Evolutionary conservation across 2,113 vertebrate genomes (phyloP), one percentile per base, ranked within the genome.

Genomic region (Heteronetta atricapilla): DNA sequence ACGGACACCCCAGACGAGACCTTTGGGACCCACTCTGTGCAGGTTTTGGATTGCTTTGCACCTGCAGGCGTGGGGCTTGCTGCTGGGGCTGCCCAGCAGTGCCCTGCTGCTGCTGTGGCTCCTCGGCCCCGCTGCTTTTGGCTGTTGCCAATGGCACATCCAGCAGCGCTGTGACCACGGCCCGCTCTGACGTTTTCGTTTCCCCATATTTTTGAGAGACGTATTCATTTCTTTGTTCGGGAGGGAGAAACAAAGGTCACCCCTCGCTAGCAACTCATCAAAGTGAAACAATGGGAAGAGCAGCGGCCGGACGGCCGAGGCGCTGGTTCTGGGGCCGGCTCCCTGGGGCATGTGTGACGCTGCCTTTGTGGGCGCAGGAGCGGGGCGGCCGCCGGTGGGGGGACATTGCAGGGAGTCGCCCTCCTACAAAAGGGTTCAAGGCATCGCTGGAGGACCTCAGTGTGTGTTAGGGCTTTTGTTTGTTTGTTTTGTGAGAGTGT

Each of bases 221-320:
- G n/a, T 28, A 48, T 93, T 95, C 1, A 10, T 94, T 86, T 81
- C 86, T 93, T 95, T 94, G 85, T 93, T 90, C 76, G 81, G 90
- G 72, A 90, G 36, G n/a, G 50, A 96, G 64, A 95, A 50, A 64
- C 75, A 97, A 95, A 95, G 94, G 86, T 95, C 96, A 92, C 64
- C 92, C 89, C 63, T 96, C 3, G 2, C 91, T 91, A 94, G 76
- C 85, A 94, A 92, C 68, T 94, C 88, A 89, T 95, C 91, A 93
- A 66, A 79, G 75, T 21, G 81, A 95, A 96, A 96, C 96, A 96
- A 95, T 96, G 90, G 94, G 93, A 93, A 94, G 93, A 96, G 86
- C 91, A 93, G 92, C 73, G 76, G 66, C 83, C 3, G 38, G 38
- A 38, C 38, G 55, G 72, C 44, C 10, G 38, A 46, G 79, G 31